Conservation (phyloP, 2,113 vertebrate species). For the Axis porcinus region DNA sequence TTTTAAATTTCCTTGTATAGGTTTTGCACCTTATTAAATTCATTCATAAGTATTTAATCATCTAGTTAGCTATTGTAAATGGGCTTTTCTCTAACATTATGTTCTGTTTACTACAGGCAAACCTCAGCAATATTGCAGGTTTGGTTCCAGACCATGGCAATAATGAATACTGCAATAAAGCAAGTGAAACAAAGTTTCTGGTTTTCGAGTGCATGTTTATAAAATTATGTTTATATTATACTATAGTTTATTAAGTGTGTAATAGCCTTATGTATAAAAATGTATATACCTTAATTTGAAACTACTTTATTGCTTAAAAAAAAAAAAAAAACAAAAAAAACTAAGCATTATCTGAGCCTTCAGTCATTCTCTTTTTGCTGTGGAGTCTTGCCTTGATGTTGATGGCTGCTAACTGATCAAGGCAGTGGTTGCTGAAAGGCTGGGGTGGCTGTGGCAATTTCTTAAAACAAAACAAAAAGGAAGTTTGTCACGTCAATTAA, state of each 20-base stretch:
- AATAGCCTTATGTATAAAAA: neutral
- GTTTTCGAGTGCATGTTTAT: neutral
- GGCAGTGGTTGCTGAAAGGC: neutral
- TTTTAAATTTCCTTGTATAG: neutral
- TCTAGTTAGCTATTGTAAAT: neutral
- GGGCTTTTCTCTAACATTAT: neutral
- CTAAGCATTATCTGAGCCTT: neutral
- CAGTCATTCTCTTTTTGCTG: neutral
- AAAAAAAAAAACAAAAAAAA: too few relatives aligned
- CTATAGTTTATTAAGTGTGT: neutral
- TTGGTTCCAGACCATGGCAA: neutral
- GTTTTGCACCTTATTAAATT: neutral
- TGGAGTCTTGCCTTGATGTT: neutral
- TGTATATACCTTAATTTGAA: neutral
- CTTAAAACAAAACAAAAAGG: neutral
- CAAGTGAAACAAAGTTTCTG: neutral
- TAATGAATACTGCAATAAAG: neutral
- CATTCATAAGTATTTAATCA: neutral
- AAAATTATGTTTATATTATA: neutral
- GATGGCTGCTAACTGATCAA: neutral
- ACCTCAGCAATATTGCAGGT: neutral
- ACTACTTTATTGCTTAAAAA: neutral
- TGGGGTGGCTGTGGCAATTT: neutral
- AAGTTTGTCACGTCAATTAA: neutral
- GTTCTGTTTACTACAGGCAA: neutral